Percentiles rank a stretch among this genome's conserved stretches.
Evolutionary conservation across 1,140 invertebrate species (phyloP).

Genomic region (Scaptodrosophila lebanonensis): DNA sequence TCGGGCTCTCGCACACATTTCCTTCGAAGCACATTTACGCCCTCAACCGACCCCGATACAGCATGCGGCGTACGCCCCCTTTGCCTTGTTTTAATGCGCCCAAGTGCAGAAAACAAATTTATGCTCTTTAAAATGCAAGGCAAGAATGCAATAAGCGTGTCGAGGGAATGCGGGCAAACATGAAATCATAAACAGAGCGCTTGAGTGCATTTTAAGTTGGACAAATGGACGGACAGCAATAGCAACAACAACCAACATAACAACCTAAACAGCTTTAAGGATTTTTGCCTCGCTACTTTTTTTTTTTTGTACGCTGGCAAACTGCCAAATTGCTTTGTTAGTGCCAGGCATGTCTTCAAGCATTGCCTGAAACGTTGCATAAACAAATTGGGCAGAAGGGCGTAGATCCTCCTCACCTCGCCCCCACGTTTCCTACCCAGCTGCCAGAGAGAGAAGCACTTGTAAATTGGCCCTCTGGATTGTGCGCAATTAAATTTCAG

Average conservation of each 20-base stretch:
- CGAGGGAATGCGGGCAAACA: constrained; percentile 19
- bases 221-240: constrained; percentile 6
- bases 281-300: constrained; percentile 29
- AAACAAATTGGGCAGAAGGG: constrained; percentile 17
- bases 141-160: constrained; percentile 52
- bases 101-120: constrained; percentile 30
- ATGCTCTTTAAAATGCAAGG: constrained; percentile 33
- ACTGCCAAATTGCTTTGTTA: constrained; percentile 58
- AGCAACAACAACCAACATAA: constrained; percentile 6
- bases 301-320: constrained; percentile 40
- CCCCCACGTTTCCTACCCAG: too few species aligned
- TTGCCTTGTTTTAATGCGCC: constrained; percentile 11
- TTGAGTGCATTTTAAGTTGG: constrained; percentile 40
- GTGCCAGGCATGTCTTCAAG: constrained; percentile 31
- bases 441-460: not conserved
- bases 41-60: not conserved
- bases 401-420: too few species aligned
- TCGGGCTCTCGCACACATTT: not conserved
- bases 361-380: constrained; percentile 27
- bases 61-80: constrained; percentile 9
- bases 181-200: constrained; percentile 27
- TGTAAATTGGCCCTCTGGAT: constrained; percentile 52
- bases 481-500: constrained; percentile 67
- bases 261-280: constrained; percentile 34
- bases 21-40: not conserved